Conservation (phyloP, 1,140 invertebrate species). For the Drosophila sucinea region DNA sequence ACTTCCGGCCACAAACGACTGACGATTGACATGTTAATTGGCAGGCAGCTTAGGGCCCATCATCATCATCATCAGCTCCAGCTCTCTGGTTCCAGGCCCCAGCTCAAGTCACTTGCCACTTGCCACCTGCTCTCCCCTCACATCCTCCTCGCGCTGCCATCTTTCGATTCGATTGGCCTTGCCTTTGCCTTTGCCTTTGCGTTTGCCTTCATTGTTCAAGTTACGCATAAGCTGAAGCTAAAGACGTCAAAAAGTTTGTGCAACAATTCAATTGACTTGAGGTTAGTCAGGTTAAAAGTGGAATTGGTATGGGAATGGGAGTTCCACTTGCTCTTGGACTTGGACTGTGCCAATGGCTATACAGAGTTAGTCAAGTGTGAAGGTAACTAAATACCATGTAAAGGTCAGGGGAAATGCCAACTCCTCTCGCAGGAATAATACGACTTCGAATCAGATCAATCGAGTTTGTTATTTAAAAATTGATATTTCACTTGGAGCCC, state of each 20-base stretch:
- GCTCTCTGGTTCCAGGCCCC: not conserved
- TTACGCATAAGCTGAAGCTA: conserved; percentile 18
- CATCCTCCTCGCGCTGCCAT: not conserved
- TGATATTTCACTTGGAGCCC: too few species aligned
- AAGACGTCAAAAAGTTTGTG: conserved; percentile 17
- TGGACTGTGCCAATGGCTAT: not conserved
- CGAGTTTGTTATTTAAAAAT: too few species aligned
- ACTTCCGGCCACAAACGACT: conserved; percentile 65
- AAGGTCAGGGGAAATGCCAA: not conserved
- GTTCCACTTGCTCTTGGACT: not conserved
- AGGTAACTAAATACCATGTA: not conserved
- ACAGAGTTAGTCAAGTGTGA: not conserved
- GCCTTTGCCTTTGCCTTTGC: conserved; percentile 16
- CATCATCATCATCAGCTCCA: conserved; percentile 20
- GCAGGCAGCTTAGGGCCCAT: conserved; percentile 37
- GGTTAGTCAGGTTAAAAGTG: conserved; percentile 11
- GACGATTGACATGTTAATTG: conserved; percentile 75
- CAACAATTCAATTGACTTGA: conserved; percentile 17
- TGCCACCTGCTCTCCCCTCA: not conserved
- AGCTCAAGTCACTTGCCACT: not conserved
- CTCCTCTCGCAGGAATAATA: too few species aligned
- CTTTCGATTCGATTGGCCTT: conserved; percentile 22
- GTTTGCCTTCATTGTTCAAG: conserved; percentile 15
- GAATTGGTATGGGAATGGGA: not conserved
- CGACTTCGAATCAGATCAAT: too few species aligned